Evolutionary conservation across 2,113 vertebrate species (phyloP).

Genomic region (Haplochromis vanheusdeni): DNA sequence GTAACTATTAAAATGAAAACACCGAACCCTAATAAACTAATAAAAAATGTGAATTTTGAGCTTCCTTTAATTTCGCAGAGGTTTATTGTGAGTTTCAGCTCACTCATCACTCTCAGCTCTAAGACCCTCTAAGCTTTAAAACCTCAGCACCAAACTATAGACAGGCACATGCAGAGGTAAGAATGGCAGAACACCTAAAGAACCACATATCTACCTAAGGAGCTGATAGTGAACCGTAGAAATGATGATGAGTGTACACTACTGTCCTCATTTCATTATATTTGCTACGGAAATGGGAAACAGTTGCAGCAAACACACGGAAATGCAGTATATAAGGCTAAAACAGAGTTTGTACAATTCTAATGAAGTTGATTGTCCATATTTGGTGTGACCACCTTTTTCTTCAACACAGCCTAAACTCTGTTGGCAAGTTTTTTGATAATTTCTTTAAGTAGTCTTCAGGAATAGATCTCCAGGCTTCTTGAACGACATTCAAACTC

Average conservation of each 20-base stretch:
- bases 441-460: not conserved
- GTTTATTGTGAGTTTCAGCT: not conserved
- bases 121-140: not conserved
- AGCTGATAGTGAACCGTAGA: not conserved
- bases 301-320: not conserved
- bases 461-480: not conserved
- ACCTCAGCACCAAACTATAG: not conserved
- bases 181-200: not conserved
- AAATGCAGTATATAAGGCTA: not conserved
- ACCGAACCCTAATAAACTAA: not conserved
- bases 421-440: not conserved
- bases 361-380: not conserved
- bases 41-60: not conserved
- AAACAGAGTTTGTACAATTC: not conserved
- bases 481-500: not conserved
- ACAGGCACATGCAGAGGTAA: not conserved
- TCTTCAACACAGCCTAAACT: not conserved
- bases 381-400: not conserved
- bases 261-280: not conserved
- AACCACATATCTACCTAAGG: not conserved
- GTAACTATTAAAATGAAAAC: not conserved
- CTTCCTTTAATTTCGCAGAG: not conserved
- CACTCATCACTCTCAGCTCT: not conserved
- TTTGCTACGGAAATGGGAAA: not conserved
- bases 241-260: not conserved